Conservation (phyloP, 2,888 invertebrate species). For the Epinotia bilunana region DNA sequence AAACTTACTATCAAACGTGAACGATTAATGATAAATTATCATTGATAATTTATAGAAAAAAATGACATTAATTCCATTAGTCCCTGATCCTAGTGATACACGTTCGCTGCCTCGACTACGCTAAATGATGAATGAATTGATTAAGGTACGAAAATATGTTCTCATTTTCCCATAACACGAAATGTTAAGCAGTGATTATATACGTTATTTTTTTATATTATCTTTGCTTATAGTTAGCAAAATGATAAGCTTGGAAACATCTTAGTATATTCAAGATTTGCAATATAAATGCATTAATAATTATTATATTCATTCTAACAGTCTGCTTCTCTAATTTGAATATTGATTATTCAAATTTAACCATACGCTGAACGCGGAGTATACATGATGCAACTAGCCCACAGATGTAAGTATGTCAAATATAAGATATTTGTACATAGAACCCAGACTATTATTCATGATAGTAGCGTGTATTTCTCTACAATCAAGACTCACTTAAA, state of each 20-base stretch:
- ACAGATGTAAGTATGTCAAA: conserved; percentile 12
- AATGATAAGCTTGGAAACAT: conserved; percentile 52
- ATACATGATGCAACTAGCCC: conserved; percentile 21
- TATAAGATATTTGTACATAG: conserved; percentile 11
- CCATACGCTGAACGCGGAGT: conserved; percentile 37
- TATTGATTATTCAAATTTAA: conserved; percentile 41
- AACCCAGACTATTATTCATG: neutral
- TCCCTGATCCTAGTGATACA: conserved; percentile 51
- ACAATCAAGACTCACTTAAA: conserved; percentile 1
- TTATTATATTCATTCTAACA: conserved; percentile 56
- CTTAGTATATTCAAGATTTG: conserved; percentile 64
- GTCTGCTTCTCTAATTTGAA: conserved; percentile 51
- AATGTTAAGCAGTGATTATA: conserved; percentile 54
- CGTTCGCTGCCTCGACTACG: conserved; percentile 30
- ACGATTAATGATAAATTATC: conserved; percentile 36
- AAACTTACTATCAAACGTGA: conserved; percentile 52
- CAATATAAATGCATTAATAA: conserved; percentile 77
- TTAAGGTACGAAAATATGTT: conserved; percentile 53
- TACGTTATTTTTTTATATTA: conserved; percentile 47
- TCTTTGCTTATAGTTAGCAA: conserved; percentile 51
- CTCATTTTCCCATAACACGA: conserved; percentile 50
- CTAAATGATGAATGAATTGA: conserved; percentile 43
- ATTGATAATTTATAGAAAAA: conserved; percentile 45
- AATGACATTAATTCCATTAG: conserved; percentile 48
- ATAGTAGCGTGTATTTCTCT: conserved; percentile 4